These are phyloP conservation scores for Plebejus anna DNA, from an alignment of 2,888 invertebrate species.

Conservation along the genomic window DNA sequence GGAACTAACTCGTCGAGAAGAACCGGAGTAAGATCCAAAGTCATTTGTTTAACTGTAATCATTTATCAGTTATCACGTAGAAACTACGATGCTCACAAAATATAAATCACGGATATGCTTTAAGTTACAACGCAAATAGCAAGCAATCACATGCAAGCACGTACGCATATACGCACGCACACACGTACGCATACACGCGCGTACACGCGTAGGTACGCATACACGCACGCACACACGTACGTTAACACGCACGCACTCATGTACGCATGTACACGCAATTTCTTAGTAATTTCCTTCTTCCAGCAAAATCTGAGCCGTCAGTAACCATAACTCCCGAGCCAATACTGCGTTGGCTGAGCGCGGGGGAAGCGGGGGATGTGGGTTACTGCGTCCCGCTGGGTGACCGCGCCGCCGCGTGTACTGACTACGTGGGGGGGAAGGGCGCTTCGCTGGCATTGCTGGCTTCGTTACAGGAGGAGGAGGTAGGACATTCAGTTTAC, in stretches of 20 bases:
- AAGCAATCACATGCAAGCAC: background rate
- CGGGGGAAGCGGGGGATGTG: conserved; percentile 47
- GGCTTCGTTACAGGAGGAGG: conserved; percentile 57
- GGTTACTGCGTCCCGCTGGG: conserved; percentile 66
- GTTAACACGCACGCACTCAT: too few relatives aligned
- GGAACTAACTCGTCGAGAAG: too few relatives aligned
- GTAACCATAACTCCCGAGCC: conserved; percentile 43
- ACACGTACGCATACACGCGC: too few relatives aligned
- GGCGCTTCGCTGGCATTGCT: conserved; percentile 87
- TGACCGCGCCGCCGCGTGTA: conserved; percentile 71
- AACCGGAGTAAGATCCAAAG: too few relatives aligned
- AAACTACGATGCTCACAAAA: too few relatives aligned
- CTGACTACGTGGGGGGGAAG: conserved; percentile 86
- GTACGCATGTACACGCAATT: background rate
- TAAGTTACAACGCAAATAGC: too few relatives aligned
- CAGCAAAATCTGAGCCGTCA: conserved; percentile 41
- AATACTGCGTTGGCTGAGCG: conserved; percentile 52
- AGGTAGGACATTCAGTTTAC: conserved; percentile 52
- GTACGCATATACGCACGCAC: too few relatives aligned
- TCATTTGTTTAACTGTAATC: too few relatives aligned
- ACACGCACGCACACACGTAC: too few relatives aligned
- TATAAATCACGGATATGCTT: too few relatives aligned
- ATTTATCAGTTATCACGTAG: too few relatives aligned
- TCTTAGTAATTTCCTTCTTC: conserved; percentile 23
- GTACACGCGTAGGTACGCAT: too few relatives aligned